Conservation (phyloP, 2,888 invertebrate genomes). For the Sicus ferrugineus region DNA sequence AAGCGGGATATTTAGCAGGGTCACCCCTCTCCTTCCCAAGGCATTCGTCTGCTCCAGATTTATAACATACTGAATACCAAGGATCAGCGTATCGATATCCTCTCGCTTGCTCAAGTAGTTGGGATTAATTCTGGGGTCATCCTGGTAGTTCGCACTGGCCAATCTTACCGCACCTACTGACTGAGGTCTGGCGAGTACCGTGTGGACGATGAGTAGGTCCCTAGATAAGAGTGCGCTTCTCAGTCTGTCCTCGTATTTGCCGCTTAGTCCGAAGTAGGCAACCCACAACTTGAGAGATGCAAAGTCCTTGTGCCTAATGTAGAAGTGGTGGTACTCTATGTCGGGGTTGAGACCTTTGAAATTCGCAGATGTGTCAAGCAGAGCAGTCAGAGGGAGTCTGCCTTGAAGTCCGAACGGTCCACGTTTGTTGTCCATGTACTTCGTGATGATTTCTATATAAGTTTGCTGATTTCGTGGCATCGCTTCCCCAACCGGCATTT, state of each 20-base stretch:
- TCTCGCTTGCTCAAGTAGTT: constrained; percentile 68
- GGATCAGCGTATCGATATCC: constrained; percentile 59
- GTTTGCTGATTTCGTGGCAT: too few species aligned
- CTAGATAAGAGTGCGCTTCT: neutral
- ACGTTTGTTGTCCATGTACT: constrained; percentile 66
- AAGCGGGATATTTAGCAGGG: constrained; percentile 56
- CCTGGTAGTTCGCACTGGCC: constrained; percentile 64
- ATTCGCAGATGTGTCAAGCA: constrained; percentile 66
- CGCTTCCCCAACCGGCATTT: constrained; percentile 56
- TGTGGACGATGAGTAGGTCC: neutral
- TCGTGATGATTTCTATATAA: too few species aligned
- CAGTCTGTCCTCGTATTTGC: constrained; percentile 63
- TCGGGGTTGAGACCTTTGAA: constrained; percentile 56
- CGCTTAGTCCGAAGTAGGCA: constrained; percentile 64
- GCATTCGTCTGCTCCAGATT: constrained; percentile 62
- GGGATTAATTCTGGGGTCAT: constrained; percentile 67
- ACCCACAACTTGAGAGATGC: constrained; percentile 60
- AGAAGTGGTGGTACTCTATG: constrained; percentile 66
- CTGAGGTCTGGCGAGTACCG: constrained; percentile 53
- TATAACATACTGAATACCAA: constrained; percentile 53
- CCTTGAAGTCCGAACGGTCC: constrained; percentile 66
- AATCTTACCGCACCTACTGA: constrained; percentile 67
- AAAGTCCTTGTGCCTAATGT: constrained; percentile 41
- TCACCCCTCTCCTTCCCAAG: constrained; percentile 57
- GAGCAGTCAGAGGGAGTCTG: constrained; percentile 65